A percentile compares a stretch with the other conserved stretches of the same genome.
Evolutionary conservation across 2,113 vertebrate species (phyloP).

Genomic region (Gorsachius goisagi): DNA sequence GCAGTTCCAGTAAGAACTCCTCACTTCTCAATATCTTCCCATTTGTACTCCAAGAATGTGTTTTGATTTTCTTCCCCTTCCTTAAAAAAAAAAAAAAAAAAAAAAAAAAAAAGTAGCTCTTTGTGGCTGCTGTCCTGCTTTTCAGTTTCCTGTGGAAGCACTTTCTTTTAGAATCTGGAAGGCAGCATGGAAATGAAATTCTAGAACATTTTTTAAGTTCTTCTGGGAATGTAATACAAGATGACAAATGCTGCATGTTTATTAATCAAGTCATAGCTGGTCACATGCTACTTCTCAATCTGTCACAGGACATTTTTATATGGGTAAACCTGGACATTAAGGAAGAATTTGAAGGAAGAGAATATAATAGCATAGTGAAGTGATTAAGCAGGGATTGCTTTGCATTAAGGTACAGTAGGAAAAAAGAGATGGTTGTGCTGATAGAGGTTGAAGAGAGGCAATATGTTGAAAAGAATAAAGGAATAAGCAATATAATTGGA

Average conservation of each 20-base stretch:
- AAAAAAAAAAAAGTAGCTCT: not conserved
- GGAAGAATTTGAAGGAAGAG: not conserved
- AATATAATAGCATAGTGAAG: not conserved
- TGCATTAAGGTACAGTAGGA: not conserved
- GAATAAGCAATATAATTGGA: not conserved
- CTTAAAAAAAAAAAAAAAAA: too few species aligned
- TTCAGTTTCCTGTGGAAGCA: not conserved
- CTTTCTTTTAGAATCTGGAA: not conserved
- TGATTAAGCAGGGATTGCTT: not conserved
- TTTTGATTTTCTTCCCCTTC: not conserved
- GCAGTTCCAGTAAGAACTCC: not conserved
- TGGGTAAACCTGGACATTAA: not conserved
- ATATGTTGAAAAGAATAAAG: not conserved
- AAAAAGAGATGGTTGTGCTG: not conserved
- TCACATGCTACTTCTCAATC: not conserved
- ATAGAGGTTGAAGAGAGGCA: not conserved
- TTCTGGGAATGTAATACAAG: not conserved
- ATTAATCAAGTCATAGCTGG: not conserved
- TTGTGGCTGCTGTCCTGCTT: not conserved
- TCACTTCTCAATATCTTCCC: not conserved
- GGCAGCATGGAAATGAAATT: not conserved
- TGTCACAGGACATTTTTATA: not conserved
- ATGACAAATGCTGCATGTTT: not conserved
- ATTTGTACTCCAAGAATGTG: not conserved
- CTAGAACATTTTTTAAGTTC: not conserved